phyloP scores from a whole-genome alignment of 92 coral and sea anemone genomes.

The Porites evermanni region DNA sequence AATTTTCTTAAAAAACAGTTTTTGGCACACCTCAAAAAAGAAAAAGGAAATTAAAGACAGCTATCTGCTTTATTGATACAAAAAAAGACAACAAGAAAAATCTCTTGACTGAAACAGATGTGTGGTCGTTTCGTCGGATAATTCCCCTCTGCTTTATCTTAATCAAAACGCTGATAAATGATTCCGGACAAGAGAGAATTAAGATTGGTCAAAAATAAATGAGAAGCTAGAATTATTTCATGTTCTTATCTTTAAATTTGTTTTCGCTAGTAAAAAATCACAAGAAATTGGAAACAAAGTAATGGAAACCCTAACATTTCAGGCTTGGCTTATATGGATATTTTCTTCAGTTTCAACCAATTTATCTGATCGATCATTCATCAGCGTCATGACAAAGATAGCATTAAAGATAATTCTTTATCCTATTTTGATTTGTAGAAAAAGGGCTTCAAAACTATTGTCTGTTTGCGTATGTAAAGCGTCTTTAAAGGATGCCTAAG shows the following conservation, averaged over 20 bases:
- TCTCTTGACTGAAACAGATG: too few relatives aligned
- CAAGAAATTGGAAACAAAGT: background rate
- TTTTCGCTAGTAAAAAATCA: too few relatives aligned
- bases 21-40: too few relatives aligned
- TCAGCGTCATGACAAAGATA: background rate
- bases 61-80: too few relatives aligned
- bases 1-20: too few relatives aligned
- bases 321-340: background rate
- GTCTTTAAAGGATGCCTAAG: background rate
- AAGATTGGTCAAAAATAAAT: background rate
- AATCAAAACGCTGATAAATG: too few relatives aligned
- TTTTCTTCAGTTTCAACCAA: background rate
- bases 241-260: too few relatives aligned
- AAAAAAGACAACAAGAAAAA: too few relatives aligned
- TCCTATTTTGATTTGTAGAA: background rate
- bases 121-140: too few relatives aligned
- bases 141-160: too few relatives aligned
- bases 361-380: slow-evolving; percentile 1
- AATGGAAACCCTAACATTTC: background rate
- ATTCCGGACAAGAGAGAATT: too few relatives aligned
- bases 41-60: too few relatives aligned
- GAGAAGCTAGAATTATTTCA: background rate
- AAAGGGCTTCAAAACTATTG: background rate
- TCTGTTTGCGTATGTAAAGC: slow-evolving; percentile 5
- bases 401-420: background rate